phyloP scores from a whole-genome alignment of 2,888 invertebrate genomes.

The Boloria euphrosyne region DNA sequence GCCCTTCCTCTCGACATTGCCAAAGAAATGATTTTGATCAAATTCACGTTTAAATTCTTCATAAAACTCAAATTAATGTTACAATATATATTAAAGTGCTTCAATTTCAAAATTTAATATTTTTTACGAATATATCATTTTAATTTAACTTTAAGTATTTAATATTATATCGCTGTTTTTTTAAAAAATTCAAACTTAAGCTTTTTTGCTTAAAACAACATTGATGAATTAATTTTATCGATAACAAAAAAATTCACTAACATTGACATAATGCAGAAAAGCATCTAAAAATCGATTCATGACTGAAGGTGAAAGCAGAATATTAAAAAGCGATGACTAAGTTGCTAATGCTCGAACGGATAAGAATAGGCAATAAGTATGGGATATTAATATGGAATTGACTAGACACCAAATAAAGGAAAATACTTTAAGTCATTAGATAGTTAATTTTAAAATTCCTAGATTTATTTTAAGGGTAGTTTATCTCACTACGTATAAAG shows the following conservation, averaged over 20 bases:
- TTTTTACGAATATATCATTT: no score
- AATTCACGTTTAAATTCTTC: constrained; percentile 81
- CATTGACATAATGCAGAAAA: constrained; percentile 3
- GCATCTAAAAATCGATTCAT: not conserved
- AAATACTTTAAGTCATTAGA: constrained; percentile 41
- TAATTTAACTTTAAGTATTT: no score
- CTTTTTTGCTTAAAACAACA: no score
- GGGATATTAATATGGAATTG: constrained; percentile 57
- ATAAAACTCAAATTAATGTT: not conserved
- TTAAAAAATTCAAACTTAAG: no score
- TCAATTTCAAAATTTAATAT: no score
- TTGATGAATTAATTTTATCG: no score
- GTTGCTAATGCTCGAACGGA: constrained; percentile 22
- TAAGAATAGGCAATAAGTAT: constrained; percentile 17
- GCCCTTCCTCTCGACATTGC: constrained; percentile 61
- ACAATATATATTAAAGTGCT: not conserved
- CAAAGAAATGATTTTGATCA: constrained; percentile 74
- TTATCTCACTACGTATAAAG: constrained; percentile 35
- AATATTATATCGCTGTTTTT: no score
- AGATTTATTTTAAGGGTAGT: constrained; percentile 38
- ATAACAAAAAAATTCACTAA: not conserved
- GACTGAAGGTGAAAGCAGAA: constrained; percentile 3
- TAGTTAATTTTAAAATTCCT: constrained; percentile 43
- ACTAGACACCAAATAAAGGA: constrained; percentile 51
- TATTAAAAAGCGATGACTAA: constrained; percentile 4